phyloP scores from a whole-genome alignment of 2,113 vertebrate species.

The Notothenia rossii region DNA sequence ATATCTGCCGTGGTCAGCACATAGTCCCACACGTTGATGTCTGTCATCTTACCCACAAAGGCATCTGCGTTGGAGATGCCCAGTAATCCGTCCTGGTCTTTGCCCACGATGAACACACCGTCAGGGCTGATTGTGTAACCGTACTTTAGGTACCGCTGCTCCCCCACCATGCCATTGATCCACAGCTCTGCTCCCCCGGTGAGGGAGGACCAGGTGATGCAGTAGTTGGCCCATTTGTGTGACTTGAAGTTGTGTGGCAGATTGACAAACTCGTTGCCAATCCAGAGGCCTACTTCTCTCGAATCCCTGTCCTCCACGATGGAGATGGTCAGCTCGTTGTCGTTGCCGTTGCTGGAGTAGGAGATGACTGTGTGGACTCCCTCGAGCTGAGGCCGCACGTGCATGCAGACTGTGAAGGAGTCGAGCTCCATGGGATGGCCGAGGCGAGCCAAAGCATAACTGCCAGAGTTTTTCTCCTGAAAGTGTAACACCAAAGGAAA shows the following conservation, averaged over 20 bases:
- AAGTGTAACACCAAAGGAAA: slow-evolving; percentile 86
- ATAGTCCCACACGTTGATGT: slow-evolving; percentile 86
- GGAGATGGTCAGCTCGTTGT: slow-evolving; percentile 84
- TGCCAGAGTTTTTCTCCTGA: slow-evolving; percentile 71
- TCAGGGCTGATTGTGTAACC: slow-evolving; percentile 76
- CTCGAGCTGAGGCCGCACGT: slow-evolving; percentile 48
- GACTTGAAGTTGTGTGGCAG: slow-evolving; percentile 76
- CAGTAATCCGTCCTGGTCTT: slow-evolving; percentile 83
- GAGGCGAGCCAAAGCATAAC: slow-evolving; percentile 79
- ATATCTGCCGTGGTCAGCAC: slow-evolving; percentile 79
- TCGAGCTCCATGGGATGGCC: slow-evolving; percentile 75
- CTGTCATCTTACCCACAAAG: slow-evolving; percentile 84
- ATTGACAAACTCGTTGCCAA: slow-evolving; percentile 84
- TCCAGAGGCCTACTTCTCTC: slow-evolving; percentile 80
- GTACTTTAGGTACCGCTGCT: slow-evolving; percentile 68
- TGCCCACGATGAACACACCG: slow-evolving; percentile 84
- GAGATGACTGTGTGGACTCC: slow-evolving; percentile 82
- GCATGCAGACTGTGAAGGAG: slow-evolving; percentile 86
- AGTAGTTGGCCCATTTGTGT: slow-evolving; percentile 85
- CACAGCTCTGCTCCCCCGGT: slow-evolving; percentile 77
- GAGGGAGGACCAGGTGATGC: slow-evolving; percentile 84
- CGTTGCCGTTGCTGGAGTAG: slow-evolving; percentile 79
- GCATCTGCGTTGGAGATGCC: slow-evolving; percentile 81
- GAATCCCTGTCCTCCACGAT: slow-evolving; percentile 59
- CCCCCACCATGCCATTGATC: slow-evolving; percentile 83